Evolutionary conservation across 1,140 invertebrate genomes (phyloP).

Genomic region (Hyposmocoma kahamanoa): DNA sequence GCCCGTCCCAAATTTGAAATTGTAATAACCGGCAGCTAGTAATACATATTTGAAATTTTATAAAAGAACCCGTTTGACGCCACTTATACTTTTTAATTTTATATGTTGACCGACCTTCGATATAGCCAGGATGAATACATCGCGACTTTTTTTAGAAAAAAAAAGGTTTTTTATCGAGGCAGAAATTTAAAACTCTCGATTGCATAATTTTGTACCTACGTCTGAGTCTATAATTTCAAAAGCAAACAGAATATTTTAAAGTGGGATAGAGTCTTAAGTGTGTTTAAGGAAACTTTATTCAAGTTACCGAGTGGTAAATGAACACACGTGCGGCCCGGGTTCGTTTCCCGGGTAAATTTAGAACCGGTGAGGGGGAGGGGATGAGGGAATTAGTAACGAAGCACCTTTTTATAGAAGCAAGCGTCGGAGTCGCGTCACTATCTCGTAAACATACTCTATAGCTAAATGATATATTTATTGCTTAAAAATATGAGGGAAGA

Average conservation of each 20-base stretch:
- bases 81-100: slow-evolving; percentile 71
- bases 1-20: slow-evolving; percentile 57
- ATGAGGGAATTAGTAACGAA: slow-evolving; percentile 50
- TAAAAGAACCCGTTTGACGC: slow-evolving; percentile 53
- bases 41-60: slow-evolving; percentile 73
- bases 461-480: slow-evolving; percentile 40
- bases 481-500: neutral
- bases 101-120: slow-evolving; percentile 65
- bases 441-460: slow-evolving; percentile 39
- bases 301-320: slow-evolving; percentile 56
- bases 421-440: slow-evolving; percentile 37
- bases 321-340: slow-evolving; percentile 57
- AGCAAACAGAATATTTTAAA: slow-evolving; percentile 2
- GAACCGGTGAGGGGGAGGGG: slow-evolving; percentile 26
- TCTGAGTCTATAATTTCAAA: slow-evolving; percentile 5
- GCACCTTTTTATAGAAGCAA: slow-evolving; percentile 65
- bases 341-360: slow-evolving; percentile 63
- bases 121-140: slow-evolving; percentile 54
- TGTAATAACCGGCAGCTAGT: slow-evolving; percentile 49
- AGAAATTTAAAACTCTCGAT: slow-evolving; percentile 22
- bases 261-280: slow-evolving; percentile 12
- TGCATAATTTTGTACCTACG: slow-evolving; percentile 31
- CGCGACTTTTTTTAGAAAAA: slow-evolving; percentile 41
- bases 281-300: slow-evolving; percentile 39
- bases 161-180: slow-evolving; percentile 20